phyloP scores from a whole-genome alignment of 1,140 invertebrate species.

The Lordiphosa mommai region DNA sequence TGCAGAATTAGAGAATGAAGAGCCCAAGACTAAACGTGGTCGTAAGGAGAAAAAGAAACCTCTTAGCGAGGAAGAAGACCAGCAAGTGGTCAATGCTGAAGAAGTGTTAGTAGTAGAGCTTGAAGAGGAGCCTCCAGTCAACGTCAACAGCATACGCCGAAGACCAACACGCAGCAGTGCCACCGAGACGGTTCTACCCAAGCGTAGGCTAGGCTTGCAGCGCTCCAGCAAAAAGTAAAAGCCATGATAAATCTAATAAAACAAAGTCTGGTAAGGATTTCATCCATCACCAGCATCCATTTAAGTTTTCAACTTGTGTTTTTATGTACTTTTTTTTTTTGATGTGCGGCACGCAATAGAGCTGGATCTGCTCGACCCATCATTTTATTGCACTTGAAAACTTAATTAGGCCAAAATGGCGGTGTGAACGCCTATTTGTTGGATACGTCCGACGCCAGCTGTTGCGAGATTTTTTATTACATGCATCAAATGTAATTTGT shows the following conservation, averaged over 20 bases:
- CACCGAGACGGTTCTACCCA: neutral
- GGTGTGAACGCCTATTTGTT: slow-evolving; percentile 69
- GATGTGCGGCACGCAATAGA: slow-evolving; percentile 64
- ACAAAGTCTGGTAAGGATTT: neutral
- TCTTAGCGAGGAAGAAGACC: no score
- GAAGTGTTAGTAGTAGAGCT: no score
- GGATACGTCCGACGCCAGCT: slow-evolving; percentile 48
- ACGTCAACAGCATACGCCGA: neutral
- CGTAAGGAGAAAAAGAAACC: no score
- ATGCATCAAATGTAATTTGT: slow-evolving; percentile 78
- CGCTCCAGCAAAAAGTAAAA: slow-evolving; percentile 10
- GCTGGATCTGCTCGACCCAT: slow-evolving; percentile 31
- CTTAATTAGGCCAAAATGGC: slow-evolving; percentile 77
- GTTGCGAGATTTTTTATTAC: slow-evolving; percentile 72
- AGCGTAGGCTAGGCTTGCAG: neutral
- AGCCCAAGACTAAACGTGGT: neutral
- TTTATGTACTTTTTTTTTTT: slow-evolving; percentile 66
- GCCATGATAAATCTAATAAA: neutral
- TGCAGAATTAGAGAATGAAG: slow-evolving; percentile 11
- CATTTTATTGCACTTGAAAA: slow-evolving; percentile 79
- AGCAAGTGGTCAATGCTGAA: no score
- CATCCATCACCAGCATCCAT: slow-evolving; percentile 54
- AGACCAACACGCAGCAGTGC: neutral
- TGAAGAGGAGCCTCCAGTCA: neutral
- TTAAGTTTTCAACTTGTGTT: slow-evolving; percentile 76